A percentile compares a stretch with the other conserved stretches of the same genome.
phyloP scores from a whole-genome alignment of 2,113 vertebrate genomes.

The Puntigrus tetrazona region DNA sequence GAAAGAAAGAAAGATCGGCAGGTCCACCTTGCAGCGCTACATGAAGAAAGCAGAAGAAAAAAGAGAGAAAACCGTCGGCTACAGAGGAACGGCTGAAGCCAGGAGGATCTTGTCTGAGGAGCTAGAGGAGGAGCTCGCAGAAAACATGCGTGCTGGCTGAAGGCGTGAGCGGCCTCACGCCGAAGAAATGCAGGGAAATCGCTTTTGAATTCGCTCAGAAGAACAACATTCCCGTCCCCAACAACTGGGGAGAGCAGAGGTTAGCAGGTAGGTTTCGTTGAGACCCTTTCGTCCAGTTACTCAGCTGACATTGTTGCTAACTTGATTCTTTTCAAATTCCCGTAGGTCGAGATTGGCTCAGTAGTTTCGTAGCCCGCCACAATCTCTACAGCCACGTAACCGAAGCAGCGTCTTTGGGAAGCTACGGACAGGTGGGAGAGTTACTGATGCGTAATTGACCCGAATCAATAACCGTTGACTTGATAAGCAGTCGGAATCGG shows the following conservation, averaged over 20 bases:
- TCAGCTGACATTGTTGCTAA: not conserved
- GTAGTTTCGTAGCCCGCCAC: constrained; percentile 33
- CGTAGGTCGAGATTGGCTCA: constrained; percentile 34
- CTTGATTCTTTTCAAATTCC: not conserved
- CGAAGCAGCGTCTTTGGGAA: not conserved
- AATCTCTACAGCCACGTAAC: constrained; percentile 15
- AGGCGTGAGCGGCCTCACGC: not conserved
- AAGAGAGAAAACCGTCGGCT: constrained; percentile 14
- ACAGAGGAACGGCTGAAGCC: constrained; percentile 42
- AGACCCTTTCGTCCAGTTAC: not conserved
- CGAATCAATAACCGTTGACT: not conserved
- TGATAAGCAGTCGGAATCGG: not conserved
- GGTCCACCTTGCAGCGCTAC: constrained; percentile 29
- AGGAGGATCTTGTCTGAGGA: constrained; percentile 40
- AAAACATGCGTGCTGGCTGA: not conserved
- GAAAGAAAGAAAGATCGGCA: constrained; percentile 38
- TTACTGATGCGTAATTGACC: not conserved
- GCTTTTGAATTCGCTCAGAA: constrained; percentile 16
- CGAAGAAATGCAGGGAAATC: not conserved
- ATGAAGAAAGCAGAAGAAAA: constrained; percentile 37
- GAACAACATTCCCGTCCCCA: constrained; percentile 17
- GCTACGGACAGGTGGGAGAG: constrained; percentile 11
- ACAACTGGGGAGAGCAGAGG: constrained; percentile 23
- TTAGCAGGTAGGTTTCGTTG: not conserved
- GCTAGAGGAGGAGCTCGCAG: constrained; percentile 34